Conservation (phyloP, 2,888 invertebrate genomes). For the Phalera bucephala region DNA sequence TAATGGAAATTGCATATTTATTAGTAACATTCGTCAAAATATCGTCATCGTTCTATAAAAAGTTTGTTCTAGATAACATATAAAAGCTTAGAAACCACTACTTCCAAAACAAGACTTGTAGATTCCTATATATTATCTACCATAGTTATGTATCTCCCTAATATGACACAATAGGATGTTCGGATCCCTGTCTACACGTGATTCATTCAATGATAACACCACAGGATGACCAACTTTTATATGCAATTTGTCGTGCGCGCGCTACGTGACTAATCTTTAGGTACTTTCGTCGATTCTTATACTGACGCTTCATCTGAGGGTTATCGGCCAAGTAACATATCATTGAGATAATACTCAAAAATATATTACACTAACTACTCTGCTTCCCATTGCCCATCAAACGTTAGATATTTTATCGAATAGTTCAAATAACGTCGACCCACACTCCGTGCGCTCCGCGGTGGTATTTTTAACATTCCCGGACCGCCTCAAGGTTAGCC, state of each 20-base stretch:
- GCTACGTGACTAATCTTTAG: constrained; percentile 11
- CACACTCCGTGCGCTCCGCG: constrained; percentile 57
- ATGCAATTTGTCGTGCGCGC: constrained; percentile 30
- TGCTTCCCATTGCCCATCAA: constrained; percentile 23
- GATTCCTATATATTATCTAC: no score
- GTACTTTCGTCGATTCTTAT: constrained; percentile 4
- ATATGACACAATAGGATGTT: constrained; percentile 26
- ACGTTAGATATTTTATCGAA: constrained; percentile 45
- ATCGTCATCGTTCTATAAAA: no score
- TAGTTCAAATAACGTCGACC: constrained; percentile 49
- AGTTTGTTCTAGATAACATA: no score
- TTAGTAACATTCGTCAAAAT: no score
- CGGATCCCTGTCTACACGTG: constrained; percentile 30
- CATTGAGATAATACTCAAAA: no score
- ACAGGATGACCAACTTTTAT: constrained; percentile 37
- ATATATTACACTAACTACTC: no score
- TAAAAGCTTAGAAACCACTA: no score
- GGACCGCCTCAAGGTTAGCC: constrained; percentile 79
- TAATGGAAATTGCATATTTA: no score
- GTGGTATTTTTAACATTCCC: constrained; percentile 83
- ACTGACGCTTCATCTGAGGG: background rate
- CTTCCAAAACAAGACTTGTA: no score
- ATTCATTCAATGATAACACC: constrained; percentile 36
- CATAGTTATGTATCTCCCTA: constrained; percentile 7
- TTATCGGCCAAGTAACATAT: no score